phyloP scores from a whole-genome alignment of 2,797 vertebrate genomes.

The Melanotaenia boesemani region DNA sequence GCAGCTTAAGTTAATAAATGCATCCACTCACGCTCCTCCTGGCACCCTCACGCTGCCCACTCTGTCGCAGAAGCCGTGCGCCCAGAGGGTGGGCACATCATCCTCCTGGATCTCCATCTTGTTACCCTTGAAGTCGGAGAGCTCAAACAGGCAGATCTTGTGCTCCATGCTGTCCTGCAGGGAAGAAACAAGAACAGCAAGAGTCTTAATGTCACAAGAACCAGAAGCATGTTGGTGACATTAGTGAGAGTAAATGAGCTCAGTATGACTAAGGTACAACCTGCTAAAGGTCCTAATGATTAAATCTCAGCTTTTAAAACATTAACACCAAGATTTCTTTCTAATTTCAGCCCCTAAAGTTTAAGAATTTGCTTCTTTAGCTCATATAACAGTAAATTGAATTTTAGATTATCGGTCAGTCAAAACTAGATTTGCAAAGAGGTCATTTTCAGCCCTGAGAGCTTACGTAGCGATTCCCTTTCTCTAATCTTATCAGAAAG shows the following conservation, averaged over 20 bases:
- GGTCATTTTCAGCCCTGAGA: no score
- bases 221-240: background rate
- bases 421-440: background rate
- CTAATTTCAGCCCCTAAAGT: background rate
- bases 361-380: conserved; percentile 1
- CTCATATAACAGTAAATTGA: background rate
- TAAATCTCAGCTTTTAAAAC: background rate
- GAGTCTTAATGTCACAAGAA: background rate
- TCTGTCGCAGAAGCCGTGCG: conserved; percentile 92
- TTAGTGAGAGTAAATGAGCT: no score
- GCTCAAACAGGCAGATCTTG: conserved; percentile 94
- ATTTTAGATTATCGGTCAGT: background rate
- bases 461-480: no score
- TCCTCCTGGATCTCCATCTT: conserved; percentile 96
- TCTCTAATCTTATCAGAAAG: no score
- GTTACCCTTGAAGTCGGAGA: conserved; percentile 95
- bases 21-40: conserved; percentile 90
- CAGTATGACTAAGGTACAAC: background rate
- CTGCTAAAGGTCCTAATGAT: background rate
- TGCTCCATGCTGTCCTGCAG: conserved; percentile 91
- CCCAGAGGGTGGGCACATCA: conserved; percentile 94
- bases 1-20: background rate
- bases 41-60: conserved; percentile 96
- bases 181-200: background rate
- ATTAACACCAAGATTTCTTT: background rate